A percentile compares a stretch with the other conserved stretches of the same genome.
Conservation (phyloP, 1,140 invertebrate genomes). For the Calycopis cecrops region DNA sequence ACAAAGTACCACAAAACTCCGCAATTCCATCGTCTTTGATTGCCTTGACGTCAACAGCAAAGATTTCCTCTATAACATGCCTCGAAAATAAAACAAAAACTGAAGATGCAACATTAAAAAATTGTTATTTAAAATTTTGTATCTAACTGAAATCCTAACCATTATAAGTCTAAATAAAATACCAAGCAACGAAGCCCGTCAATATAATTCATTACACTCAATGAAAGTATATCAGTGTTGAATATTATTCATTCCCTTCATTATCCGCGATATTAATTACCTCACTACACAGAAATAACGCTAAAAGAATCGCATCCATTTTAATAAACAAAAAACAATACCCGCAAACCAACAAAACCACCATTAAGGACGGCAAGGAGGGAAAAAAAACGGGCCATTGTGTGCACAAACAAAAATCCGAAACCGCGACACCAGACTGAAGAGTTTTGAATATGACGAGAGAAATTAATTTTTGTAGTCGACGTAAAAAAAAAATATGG, state of each 20-base stretch:
- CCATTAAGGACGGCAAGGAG: constrained; percentile 2
- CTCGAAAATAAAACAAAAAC: too few species aligned
- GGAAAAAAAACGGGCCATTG: constrained; percentile 7
- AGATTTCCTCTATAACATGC: too few species aligned
- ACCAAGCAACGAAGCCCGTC: neutral
- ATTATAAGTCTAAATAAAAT: too few species aligned
- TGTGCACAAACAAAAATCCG: constrained; percentile 10
- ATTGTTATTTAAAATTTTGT: too few species aligned
- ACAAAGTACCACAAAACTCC: too few species aligned
- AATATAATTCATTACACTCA: constrained; percentile 4
- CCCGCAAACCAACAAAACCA: constrained; percentile 8
- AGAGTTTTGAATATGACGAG: constrained; percentile 12
- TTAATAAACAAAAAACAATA: constrained; percentile 10
- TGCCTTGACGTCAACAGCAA: too few species aligned
- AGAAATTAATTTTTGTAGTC: constrained; percentile 12
- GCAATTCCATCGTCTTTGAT: too few species aligned
- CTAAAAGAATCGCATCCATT: constrained; percentile 11
- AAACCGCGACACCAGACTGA: constrained; percentile 10
- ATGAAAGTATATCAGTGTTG: neutral
- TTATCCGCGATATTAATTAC: constrained; percentile 8
- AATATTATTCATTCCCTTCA: constrained; percentile 3
- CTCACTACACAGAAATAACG: constrained; percentile 5
- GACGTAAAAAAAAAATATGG: constrained; percentile 10
- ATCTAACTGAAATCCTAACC: too few species aligned
- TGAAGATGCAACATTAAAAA: too few species aligned